These are phyloP conservation scores for Phoeniculus purpureus DNA, from an alignment of 2,797 vertebrate genomes.

Conservation along the genomic window DNA sequence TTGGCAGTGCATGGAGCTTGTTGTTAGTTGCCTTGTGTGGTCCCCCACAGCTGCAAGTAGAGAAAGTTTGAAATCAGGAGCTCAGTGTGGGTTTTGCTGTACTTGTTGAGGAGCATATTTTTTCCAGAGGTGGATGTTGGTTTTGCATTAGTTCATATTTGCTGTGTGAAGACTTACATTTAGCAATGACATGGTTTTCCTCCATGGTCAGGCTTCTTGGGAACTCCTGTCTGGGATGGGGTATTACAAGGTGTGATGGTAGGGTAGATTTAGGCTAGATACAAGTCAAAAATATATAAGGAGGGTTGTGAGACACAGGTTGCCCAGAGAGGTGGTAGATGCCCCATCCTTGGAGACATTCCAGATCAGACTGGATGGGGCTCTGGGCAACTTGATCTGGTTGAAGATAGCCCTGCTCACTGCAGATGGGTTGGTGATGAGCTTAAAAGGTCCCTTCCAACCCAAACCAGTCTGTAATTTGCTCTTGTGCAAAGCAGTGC, in stretches of 20 bases:
- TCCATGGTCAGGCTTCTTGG: neutral
- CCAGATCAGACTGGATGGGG: neutral
- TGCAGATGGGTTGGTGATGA: neutral
- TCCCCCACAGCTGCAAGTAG: neutral
- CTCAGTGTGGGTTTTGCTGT: neutral
- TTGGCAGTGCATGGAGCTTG: neutral
- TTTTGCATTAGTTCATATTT: constrained; percentile 5
- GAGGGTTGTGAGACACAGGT: neutral
- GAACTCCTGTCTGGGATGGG: neutral
- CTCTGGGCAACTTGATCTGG: neutral
- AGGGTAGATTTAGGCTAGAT: neutral
- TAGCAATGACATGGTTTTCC: neutral
- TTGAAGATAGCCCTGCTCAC: neutral
- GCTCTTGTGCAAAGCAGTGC: neutral
- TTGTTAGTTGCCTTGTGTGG: neutral
- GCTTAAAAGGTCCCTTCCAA: neutral
- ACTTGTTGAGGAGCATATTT: neutral
- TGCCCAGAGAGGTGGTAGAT: neutral
- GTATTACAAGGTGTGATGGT: neutral
- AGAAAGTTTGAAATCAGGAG: neutral
- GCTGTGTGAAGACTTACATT: neutral
- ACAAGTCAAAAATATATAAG: neutral
- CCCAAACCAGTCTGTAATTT: neutral
- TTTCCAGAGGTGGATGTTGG: neutral
- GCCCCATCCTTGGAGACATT: neutral